These are phyloP conservation scores for Pediacus dermestoides DNA, from an alignment of 2,888 invertebrate species.

Conservation along the genomic window DNA sequence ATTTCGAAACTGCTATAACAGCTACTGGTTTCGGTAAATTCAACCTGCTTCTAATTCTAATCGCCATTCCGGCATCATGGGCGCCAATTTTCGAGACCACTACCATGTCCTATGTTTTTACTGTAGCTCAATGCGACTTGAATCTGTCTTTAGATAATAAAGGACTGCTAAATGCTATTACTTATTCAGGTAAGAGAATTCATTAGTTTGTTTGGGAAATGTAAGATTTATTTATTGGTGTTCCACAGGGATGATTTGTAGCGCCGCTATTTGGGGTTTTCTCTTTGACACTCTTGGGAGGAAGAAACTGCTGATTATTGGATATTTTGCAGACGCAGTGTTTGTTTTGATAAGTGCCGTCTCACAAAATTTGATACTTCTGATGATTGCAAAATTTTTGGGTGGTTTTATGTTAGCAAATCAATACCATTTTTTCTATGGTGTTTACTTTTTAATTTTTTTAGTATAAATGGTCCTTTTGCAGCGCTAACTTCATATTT, in stretches of 20 bases:
- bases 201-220: too few relatives aligned
- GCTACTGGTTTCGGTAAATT: slow-evolving; percentile 69
- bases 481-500: slow-evolving; percentile 49
- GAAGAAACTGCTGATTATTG: slow-evolving; percentile 10
- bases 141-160: slow-evolving; percentile 64
- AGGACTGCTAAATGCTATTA: slow-evolving; percentile 66
- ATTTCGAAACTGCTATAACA: slow-evolving; percentile 69
- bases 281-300: slow-evolving; percentile 36
- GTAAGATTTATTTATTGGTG: background rate
- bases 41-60: slow-evolving; percentile 57
- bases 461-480: slow-evolving; percentile 16
- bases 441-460: background rate
- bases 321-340: too few relatives aligned
- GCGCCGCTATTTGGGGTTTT: slow-evolving; percentile 72
- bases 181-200: slow-evolving; percentile 61
- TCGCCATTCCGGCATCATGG: slow-evolving; percentile 62
- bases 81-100: slow-evolving; percentile 67
- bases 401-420: too few relatives aligned
- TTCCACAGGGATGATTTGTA: slow-evolving; percentile 65
- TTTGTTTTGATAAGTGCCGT: too few relatives aligned
- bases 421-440: background rate
- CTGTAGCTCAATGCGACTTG: slow-evolving; percentile 71
- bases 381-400: too few relatives aligned
- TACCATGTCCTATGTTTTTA: slow-evolving; percentile 68
- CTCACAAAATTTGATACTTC: too few relatives aligned